These are phyloP conservation scores for Anableps anableps DNA, from an alignment of 2,797 vertebrate species.

Conservation along the genomic window DNA sequence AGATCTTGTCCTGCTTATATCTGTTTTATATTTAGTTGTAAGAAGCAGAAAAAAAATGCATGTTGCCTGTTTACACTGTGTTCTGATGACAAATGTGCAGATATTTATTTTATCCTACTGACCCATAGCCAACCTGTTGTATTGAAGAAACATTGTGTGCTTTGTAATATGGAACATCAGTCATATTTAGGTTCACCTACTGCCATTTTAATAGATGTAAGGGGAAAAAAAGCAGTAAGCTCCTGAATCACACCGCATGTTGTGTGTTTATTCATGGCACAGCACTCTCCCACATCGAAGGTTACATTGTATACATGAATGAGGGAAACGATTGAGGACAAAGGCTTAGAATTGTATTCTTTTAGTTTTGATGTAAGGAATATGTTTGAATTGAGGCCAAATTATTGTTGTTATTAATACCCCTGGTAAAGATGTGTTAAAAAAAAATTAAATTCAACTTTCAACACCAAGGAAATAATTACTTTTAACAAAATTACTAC, in stretches of 20 bases:
- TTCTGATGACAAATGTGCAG: constrained; percentile 53
- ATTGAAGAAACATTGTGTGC: constrained; percentile 34
- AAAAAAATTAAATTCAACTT: constrained; percentile 5
- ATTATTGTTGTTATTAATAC: not conserved
- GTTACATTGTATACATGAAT: not conserved
- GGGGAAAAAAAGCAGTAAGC: constrained; percentile 23
- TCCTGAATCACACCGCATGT: constrained; percentile 20
- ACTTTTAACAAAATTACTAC: not conserved
- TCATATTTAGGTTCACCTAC: constrained; percentile 40
- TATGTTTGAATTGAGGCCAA: constrained; percentile 34
- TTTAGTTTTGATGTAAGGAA: constrained; percentile 26
- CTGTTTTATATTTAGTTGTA: constrained; percentile 48
- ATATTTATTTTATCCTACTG: constrained; percentile 41
- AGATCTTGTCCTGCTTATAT: constrained; percentile 37
- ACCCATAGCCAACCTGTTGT: constrained; percentile 33
- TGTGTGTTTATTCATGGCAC: constrained; percentile 31
- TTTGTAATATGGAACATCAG: constrained; percentile 32
- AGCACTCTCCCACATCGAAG: constrained; percentile 17
- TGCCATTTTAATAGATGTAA: constrained; percentile 39
- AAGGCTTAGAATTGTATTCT: constrained; percentile 14
- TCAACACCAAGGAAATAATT: not conserved
- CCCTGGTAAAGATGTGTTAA: not conserved
- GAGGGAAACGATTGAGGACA: not conserved
- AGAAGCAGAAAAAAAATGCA: constrained; percentile 59
- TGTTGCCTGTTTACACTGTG: constrained; percentile 73